Conservation (phyloP, 2,888 invertebrate genomes). For the Amphimallon solstitiale region DNA sequence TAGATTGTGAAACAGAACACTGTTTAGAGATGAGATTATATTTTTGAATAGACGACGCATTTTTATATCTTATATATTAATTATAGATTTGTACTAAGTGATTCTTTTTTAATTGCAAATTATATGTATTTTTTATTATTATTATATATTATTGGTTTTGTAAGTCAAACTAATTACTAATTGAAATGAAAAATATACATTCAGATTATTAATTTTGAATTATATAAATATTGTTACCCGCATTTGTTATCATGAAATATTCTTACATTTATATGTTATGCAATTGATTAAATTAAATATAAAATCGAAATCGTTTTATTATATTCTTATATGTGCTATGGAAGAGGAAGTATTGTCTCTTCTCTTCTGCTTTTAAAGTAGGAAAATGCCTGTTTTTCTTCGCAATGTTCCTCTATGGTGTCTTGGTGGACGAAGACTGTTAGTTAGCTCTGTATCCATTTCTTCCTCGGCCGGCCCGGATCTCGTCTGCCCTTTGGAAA, state of each 20-base stretch:
- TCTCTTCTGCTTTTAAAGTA: no score
- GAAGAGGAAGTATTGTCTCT: no score
- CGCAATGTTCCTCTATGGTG: no score
- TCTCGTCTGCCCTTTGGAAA: no score
- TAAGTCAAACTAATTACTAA: background rate
- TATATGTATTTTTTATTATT: conserved; percentile 13
- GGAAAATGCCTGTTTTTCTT: no score
- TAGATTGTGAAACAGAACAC: no score
- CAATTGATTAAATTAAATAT: background rate
- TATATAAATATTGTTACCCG: background rate
- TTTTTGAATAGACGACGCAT: conserved; percentile 9
- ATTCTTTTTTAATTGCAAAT: conserved; percentile 1
- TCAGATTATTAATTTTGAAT: conserved; percentile 4
- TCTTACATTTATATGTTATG: background rate
- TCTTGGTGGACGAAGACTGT: no score
- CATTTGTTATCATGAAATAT: conserved; percentile 8
- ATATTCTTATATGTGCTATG: no score
- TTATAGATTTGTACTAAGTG: conserved; percentile 1
- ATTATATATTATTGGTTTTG: background rate
- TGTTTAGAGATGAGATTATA: background rate
- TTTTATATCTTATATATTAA: conserved; percentile 10
- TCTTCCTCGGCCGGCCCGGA: no score
- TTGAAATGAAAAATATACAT: background rate
- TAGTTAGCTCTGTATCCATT: no score
- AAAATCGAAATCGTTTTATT: background rate